Base-by-base conservation (phyloP, 2,888 invertebrate genomes). In the Yponomeuta evonymella region DNA sequence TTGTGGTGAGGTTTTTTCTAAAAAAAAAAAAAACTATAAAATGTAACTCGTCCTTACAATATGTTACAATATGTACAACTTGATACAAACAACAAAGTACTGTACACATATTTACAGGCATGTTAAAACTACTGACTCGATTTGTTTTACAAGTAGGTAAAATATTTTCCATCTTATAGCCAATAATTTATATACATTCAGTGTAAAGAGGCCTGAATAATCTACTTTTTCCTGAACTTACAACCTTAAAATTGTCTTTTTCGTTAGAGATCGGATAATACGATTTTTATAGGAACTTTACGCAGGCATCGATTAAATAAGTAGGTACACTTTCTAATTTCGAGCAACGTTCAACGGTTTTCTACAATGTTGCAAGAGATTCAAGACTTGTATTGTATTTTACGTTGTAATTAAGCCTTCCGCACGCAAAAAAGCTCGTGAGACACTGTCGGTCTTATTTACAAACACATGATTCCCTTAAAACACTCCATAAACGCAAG, bases 51-150 rank as follows among this genome's bases (percentile, higher is more conserved):
- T 79, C 78, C 78, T 77, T 75, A 81, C 81, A n/a, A n/a, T n/a
- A n/a, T n/a, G n/a, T 79, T 82, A 78, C 80, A 79, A 78, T 77
- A 64, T 64, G 48, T 63, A 71, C 68, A 62, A 10, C 67, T 43
- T 8, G 8, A 63, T 11, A 15, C 51, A 58, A 58, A 58, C 51
- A 15, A 58, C 6, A 70, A 66, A 51, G 6, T 77, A 77, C 78
- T 67, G 48, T 36, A 36, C 12, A 9, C 15, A 23, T 63, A 36
- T 58, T 67, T 63, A 70, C 62, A 70, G 11, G n/a, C 11, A 78
- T 76, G 89, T 90, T 89, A 90, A 80, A 84, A 85, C 83, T 90
- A 91, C 81, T 91, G 91, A 91, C 91, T 91, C 83, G 87, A 79
- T 88, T 90, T 81, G 78, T 86, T 86, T 86, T 85, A 85, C 84